Evolutionary conservation across 2,888 invertebrate genomes (phyloP).

Genomic region (Julus scandinavius): DNA sequence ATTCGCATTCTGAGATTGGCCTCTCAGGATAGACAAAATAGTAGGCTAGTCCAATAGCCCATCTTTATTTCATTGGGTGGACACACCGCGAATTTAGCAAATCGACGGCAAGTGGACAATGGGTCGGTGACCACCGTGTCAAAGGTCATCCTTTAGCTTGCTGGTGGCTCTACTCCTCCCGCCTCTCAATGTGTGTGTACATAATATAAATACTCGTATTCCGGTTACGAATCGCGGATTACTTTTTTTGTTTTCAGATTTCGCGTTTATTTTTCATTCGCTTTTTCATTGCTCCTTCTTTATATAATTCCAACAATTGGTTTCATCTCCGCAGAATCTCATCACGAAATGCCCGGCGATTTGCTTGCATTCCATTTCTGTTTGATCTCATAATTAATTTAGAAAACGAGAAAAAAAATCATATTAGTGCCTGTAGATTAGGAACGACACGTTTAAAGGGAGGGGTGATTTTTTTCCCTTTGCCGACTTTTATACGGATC

Average conservation of each 20-base stretch:
- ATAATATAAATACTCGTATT: not conserved
- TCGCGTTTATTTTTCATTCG: not conserved
- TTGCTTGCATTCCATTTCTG: not conserved
- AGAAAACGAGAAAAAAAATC: not conserved
- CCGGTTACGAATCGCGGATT: no score
- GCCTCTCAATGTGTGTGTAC: not conserved
- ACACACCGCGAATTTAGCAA: not conserved
- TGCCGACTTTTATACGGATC: not conserved
- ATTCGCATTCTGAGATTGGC: conserved; percentile 38
- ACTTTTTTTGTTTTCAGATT: not conserved
- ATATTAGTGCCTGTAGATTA: not conserved
- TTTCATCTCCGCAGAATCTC: not conserved
- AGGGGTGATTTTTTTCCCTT: not conserved
- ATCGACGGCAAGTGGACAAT: no score
- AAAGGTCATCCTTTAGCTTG: not conserved
- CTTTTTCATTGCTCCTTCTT: not conserved
- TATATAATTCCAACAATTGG: not conserved
- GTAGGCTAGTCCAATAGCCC: conserved; percentile 33
- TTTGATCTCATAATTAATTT: conserved; percentile 2
- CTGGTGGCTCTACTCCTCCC: conserved; percentile 6
- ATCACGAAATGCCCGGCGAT: not conserved
- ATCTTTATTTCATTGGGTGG: conserved; percentile 43
- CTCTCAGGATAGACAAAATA: conserved; percentile 19
- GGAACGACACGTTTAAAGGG: not conserved
- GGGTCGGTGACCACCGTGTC: not conserved